A percentile compares a stretch with the other conserved stretches of the same genome.
phyloP scores from a whole-genome alignment of 2,797 vertebrate genomes.

The Molossus alvarezi region DNA sequence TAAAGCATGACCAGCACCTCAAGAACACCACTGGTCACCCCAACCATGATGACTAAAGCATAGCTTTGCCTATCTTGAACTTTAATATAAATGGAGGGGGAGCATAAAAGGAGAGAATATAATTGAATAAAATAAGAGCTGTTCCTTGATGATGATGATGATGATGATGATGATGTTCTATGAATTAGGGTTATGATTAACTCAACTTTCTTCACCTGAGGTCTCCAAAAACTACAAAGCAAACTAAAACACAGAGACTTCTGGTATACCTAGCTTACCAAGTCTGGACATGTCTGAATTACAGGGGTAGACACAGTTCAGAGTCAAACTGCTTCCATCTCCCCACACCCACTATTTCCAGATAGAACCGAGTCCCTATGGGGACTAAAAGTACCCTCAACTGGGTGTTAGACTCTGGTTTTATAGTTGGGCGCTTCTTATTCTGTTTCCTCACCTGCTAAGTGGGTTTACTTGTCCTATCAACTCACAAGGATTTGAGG shows the following conservation, averaged over 20 bases:
- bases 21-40: background rate
- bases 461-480: slow-evolving; percentile 31
- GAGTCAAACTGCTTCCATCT: background rate
- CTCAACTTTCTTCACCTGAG: background rate
- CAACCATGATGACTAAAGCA: background rate
- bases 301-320: background rate
- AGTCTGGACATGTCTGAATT: slow-evolving; percentile 1
- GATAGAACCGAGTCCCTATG: background rate
- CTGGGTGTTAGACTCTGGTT: background rate
- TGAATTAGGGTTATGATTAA: background rate
- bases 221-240: slow-evolving; percentile 57
- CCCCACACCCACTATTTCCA: background rate
- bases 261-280: background rate
- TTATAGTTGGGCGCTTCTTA: background rate
- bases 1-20: background rate
- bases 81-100: background rate
- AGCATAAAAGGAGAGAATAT: background rate
- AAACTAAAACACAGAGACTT: background rate
- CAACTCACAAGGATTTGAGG: slow-evolving; percentile 45
- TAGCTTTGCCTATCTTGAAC: background rate
- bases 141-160: background rate
- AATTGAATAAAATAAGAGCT: slow-evolving; percentile 57
- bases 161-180: no score
- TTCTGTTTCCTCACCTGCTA: background rate
- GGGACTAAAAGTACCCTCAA: background rate